Conservation (phyloP, 2,113 vertebrate genomes). For the Progne subis region DNA sequence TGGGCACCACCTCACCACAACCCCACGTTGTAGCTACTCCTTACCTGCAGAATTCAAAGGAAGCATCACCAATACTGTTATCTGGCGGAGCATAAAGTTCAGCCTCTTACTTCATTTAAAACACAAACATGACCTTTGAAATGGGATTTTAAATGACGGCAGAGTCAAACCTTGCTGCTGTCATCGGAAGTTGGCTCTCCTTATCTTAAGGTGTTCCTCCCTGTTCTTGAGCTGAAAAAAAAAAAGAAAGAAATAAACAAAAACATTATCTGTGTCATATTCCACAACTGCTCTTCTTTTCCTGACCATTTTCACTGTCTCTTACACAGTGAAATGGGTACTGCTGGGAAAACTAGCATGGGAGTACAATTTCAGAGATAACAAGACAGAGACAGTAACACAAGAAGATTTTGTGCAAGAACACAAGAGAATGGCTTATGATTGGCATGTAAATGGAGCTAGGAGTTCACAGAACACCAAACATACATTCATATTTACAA, state of each 20-base stretch:
- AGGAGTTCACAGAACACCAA: background rate
- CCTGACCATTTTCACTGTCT: background rate
- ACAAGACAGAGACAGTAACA: background rate
- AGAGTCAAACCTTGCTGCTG: background rate
- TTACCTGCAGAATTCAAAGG: background rate
- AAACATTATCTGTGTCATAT: background rate
- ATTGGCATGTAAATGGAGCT: background rate
- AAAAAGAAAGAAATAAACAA: background rate
- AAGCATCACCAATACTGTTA: background rate
- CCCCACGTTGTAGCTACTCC: accelerated
- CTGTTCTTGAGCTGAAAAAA: background rate
- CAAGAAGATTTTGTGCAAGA: background rate
- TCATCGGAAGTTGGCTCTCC: background rate
- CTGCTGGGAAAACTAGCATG: background rate
- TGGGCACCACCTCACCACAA: background rate
- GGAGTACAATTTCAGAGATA: background rate
- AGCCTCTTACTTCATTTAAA: background rate
- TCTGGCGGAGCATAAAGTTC: background rate
- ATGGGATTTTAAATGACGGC: background rate
- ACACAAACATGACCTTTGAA: conserved; percentile 17
- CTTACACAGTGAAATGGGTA: background rate
- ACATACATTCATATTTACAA: background rate
- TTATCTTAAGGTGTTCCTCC: background rate
- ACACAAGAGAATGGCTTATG: background rate
- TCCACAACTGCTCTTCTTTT: background rate